Base-by-base conservation (phyloP, 2,888 invertebrate species). In the Hedychridium roseum region DNA sequence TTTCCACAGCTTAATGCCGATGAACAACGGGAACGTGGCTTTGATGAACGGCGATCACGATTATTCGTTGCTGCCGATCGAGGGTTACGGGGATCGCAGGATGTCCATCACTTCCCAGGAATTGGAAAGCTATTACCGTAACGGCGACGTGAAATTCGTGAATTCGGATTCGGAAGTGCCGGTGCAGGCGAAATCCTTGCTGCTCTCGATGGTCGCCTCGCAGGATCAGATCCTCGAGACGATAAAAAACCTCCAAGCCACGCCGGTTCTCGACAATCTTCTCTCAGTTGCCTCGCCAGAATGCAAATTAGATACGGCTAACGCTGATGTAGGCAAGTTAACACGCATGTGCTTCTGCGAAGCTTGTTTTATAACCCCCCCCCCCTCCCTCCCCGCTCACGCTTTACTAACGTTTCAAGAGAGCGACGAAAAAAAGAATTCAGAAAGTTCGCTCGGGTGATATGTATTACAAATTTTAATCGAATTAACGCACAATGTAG, bases 281-380 rank as follows among this genome's bases (percentile, higher is more conserved):
- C 60, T 74, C 12, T 57, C 66, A 17, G 66, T 66, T 7, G 64
- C 69, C 3, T 67, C 74, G n/a, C 70, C 75, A 6, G 73, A 72
- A 9, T 67, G 56, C 43, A 70, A 67, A 41, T 57, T 67, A n/a
- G n/a, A n/a, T n/a, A n/a, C n/a, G n/a, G n/a, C n/a, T n/a, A n/a
- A n/a, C 38, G 30, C 23, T 32, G 65, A 71, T 39, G 49, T 68
- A 71, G 76, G 76, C 74, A 74, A 76, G 76, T 76, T 65, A 60
- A 55, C 41, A 36, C 23, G 66, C 68, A 68, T 59, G 69, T 39
- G 70, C 67, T 67, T 61, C 43, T 12, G 16, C 40, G 42, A 9
- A 26, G 11, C n/a, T n/a, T n/a, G n/a, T n/a, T n/a, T n/a, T n/a
- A n/a, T n/a, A n/a, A n/a, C n/a, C n/a, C n/a, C n/a, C n/a, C n/a